Evolutionary conservation across 2,888 invertebrate species (phyloP).

Genomic region (Nephrocerus scutellatus): DNA sequence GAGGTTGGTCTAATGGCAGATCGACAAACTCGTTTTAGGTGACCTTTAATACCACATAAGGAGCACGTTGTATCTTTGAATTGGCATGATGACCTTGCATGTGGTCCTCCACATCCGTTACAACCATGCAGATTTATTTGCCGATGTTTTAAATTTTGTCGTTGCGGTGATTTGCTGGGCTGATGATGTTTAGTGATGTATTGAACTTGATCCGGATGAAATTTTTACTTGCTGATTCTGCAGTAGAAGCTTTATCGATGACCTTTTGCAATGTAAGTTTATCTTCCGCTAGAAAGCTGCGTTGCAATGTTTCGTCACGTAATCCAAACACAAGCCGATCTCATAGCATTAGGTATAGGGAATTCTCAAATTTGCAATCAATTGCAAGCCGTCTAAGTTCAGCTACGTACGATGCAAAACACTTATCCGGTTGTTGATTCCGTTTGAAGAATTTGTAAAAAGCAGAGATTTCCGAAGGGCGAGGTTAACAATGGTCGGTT

Average conservation of each 20-base stretch:
- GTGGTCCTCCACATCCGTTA: background rate
- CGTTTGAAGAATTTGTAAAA: constrained; percentile 17
- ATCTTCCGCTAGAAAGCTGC: constrained; percentile 13
- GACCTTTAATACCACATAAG: too few relatives aligned
- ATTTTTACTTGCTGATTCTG: constrained; percentile 13
- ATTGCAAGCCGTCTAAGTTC: constrained; percentile 15
- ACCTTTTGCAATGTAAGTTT: constrained; percentile 15
- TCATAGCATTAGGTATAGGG: constrained; percentile 15
- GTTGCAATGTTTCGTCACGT: constrained; percentile 15
- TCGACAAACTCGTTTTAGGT: too few relatives aligned
- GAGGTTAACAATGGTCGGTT: constrained; percentile 17
- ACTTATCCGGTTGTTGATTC: constrained; percentile 16
- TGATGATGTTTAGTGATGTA: too few relatives aligned
- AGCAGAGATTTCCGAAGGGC: constrained; percentile 19
- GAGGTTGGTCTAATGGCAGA: too few relatives aligned
- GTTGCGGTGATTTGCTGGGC: background rate
- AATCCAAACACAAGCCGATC: constrained; percentile 19
- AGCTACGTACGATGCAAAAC: constrained; percentile 14
- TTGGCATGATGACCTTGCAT: too few relatives aligned
- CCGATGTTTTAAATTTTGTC: too few relatives aligned
- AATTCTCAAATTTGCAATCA: constrained; percentile 16
- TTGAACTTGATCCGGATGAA: constrained; percentile 1
- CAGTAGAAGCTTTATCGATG: constrained; percentile 13
- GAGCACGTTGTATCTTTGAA: too few relatives aligned
- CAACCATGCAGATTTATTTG: too few relatives aligned